Evolutionary conservation across 2,113 vertebrate species (phyloP).

Genomic region (Corvus moneduloides): DNA sequence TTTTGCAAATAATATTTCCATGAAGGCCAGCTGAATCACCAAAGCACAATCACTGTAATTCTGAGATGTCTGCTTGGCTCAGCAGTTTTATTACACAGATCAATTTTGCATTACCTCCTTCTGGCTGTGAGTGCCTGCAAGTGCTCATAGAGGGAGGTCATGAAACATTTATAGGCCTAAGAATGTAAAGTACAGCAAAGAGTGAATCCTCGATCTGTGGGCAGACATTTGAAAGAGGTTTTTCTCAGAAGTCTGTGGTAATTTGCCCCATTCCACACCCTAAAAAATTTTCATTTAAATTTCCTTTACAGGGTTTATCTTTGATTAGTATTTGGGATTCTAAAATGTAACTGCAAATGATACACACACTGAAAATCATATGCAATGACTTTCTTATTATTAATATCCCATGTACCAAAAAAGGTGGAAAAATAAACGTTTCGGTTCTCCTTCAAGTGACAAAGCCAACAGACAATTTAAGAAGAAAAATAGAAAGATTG

Average conservation of each 20-base stretch:
- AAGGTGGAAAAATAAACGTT: accelerated
- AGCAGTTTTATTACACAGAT: constrained; percentile 90
- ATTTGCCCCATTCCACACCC: constrained; percentile 65
- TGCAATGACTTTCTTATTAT: background rate
- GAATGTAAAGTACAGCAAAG: constrained; percentile 81
- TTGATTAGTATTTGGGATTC: background rate
- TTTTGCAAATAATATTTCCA: constrained; percentile 49
- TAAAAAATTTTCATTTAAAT: constrained; percentile 70
- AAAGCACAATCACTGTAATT: constrained; percentile 80
- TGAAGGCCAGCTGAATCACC: constrained; percentile 62
- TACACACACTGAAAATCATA: background rate
- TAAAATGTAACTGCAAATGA: background rate
- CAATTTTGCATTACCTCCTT: constrained; percentile 91
- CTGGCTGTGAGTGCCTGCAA: constrained; percentile 83
- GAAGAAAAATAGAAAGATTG: background rate
- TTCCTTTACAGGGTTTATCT: constrained; percentile 41
- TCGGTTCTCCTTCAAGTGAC: background rate
- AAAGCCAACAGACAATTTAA: background rate
- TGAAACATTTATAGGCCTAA: constrained; percentile 89
- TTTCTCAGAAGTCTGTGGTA: constrained; percentile 70
- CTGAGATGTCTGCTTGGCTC: constrained; percentile 79
- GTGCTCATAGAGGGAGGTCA: constrained; percentile 80
- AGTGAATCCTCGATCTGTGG: constrained; percentile 79
- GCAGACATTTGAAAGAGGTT: constrained; percentile 69
- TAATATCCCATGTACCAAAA: background rate